These are phyloP conservation scores for Camponotus fellah DNA, from an alignment of 2,888 invertebrate species.

Conservation along the genomic window DNA sequence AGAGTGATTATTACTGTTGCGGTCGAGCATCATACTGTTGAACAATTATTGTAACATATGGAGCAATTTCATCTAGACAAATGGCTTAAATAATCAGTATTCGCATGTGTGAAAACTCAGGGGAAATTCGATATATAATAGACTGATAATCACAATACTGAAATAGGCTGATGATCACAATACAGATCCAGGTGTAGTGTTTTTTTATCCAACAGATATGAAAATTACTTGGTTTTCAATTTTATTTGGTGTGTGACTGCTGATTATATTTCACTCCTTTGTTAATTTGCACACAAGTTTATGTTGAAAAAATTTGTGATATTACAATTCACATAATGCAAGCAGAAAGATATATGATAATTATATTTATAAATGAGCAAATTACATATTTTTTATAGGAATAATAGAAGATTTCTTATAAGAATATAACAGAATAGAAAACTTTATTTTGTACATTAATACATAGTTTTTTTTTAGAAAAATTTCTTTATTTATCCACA, in stretches of 20 bases:
- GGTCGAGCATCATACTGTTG: background rate
- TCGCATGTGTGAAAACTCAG: constrained; percentile 28
- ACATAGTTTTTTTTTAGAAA: background rate
- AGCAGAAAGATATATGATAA: background rate
- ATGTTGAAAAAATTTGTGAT: background rate
- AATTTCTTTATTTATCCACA: constrained; percentile 7
- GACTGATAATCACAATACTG: background rate
- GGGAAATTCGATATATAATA: constrained; percentile 33
- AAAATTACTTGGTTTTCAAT: constrained; percentile 1
- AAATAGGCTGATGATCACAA: background rate
- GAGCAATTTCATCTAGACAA: background rate
- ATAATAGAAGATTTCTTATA: background rate
- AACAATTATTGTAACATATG: background rate
- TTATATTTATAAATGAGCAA: background rate
- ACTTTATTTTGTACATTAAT: constrained; percentile 33
- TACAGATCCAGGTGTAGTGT: background rate
- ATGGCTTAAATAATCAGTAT: constrained; percentile 30
- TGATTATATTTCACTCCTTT: background rate
- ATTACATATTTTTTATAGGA: background rate
- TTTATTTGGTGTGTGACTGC: background rate
- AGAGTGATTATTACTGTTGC: constrained; percentile 78
- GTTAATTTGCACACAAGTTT: background rate
- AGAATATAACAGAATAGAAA: constrained; percentile 36
- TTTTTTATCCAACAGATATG: constrained; percentile 16
- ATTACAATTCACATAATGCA: background rate